Percentiles rank a stretch among this genome's conserved stretches.
phyloP scores from a whole-genome alignment of 2,797 vertebrate species.

The Gymnoscopelus microlampas region DNA sequence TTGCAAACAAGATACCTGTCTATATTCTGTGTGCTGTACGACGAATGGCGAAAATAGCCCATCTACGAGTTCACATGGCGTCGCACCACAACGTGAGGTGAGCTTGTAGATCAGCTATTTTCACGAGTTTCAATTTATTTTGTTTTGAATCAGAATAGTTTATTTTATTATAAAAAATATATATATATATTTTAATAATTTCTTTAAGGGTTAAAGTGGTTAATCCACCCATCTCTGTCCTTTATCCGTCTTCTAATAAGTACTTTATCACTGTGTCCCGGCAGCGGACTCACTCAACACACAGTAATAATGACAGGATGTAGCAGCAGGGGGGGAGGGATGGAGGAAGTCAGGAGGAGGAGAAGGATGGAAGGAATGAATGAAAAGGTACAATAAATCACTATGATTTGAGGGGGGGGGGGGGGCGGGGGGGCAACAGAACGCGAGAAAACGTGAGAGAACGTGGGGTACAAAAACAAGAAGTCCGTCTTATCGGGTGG shows the following conservation, averaged over 20 bases:
- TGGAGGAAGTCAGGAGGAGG: background rate
- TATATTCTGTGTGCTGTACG: no score
- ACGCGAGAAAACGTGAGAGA: constrained; percentile 12
- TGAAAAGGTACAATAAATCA: constrained; percentile 4
- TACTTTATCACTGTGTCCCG: background rate
- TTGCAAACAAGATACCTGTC: no score
- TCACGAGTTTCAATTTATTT: no score
- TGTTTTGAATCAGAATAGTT: no score
- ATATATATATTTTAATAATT: no score
- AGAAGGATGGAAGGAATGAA: background rate
- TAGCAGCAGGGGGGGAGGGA: background rate
- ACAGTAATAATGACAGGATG: background rate
- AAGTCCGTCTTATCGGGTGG: background rate
- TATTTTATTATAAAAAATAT: no score
- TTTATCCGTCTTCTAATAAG: background rate
- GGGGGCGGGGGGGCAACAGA: constrained; percentile 6
- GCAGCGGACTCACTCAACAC: constrained; percentile 5
- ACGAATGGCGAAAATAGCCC: no score
- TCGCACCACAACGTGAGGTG: no score
- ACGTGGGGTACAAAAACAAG: constrained; percentile 24
- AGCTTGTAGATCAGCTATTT: no score
- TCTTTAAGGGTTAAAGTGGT: no score
- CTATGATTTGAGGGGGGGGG: background rate
- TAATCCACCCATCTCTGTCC: background rate
- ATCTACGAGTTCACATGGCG: no score